Evolutionary conservation across 2,888 invertebrate genomes (phyloP).

Genomic region (Archips xylosteana): DNA sequence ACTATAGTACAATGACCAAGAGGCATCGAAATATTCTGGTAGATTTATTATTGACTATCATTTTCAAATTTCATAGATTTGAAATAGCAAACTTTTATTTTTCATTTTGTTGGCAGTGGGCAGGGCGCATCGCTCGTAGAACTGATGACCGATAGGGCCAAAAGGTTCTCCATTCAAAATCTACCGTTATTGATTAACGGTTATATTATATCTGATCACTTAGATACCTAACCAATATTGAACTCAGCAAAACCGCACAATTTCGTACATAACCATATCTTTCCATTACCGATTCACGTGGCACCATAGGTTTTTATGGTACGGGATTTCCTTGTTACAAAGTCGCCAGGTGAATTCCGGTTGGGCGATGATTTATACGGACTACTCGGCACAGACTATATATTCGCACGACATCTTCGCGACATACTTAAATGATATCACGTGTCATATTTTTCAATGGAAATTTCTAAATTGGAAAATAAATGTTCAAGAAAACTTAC

Average conservation of each 20-base stretch:
- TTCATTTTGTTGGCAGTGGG: too few relatives aligned
- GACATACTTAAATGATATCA: conserved; percentile 47
- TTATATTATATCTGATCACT: too few relatives aligned
- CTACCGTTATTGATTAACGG: too few relatives aligned
- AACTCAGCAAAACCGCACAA: not conserved
- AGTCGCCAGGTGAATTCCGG: conserved; percentile 46
- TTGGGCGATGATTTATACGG: conserved; percentile 52
- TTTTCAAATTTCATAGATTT: too few relatives aligned
- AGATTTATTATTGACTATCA: too few relatives aligned
- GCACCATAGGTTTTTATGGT: conserved; percentile 43
- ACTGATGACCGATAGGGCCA: too few relatives aligned
- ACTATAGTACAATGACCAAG: too few relatives aligned
- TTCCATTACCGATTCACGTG: not conserved
- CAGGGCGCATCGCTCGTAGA: too few relatives aligned
- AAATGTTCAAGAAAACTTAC: not conserved
- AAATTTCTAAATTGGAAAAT: conserved; percentile 15
- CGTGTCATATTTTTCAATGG: conserved; percentile 48
- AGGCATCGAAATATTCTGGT: too few relatives aligned
- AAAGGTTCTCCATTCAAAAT: too few relatives aligned
- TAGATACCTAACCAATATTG: not conserved
- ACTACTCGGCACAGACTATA: conserved; percentile 43
- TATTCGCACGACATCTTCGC: conserved; percentile 24
- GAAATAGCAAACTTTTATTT: too few relatives aligned
- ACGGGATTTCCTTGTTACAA: conserved; percentile 41
- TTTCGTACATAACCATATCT: not conserved